Base-by-base conservation (phyloP, 2,113 vertebrate species). In the Spea bombifrons region DNA sequence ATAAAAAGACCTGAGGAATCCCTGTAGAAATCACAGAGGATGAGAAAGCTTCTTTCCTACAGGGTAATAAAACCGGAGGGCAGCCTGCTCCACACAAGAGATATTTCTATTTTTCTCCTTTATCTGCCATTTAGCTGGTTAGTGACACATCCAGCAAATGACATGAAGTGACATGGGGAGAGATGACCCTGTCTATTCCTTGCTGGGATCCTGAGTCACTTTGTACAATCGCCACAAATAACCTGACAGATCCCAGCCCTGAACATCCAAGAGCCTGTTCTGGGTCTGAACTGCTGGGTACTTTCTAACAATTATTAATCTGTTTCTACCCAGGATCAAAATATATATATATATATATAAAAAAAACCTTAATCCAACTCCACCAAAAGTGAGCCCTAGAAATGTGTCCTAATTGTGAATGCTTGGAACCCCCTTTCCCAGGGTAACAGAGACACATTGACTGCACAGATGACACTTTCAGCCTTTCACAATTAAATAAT, bases 211-310 rank as follows among this genome's bases (percentile, higher is more conserved):
- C 78, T 53, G 46, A 67, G 50, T 67, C 71, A 66, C 78, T 80
- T 73, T 80, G 78, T 80, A 74, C 71, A 66, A 43, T 73, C 49
- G 78, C 64, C 64, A 80, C 71, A 80, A 80, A 80, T 80, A 80
- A 80, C 46, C 78, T 73, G 71, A 80, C 53, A 80, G 71, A 80
- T 80, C 71, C 77, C 71, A 79, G 70, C 15, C 70, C 52, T 66
- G 63, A 55, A 55, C 69, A 78, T 78, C 76, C 69, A 78, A 78
- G 12, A 13, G 55, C 4, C 30, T 47, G 30, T 46, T 55, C 49
- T 72, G 12, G 69, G 70, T 72, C 70, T 73, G 69, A 79, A 72
- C 68, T 73, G 70, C 69, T 13, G 17, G 76, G 3, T 72, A 61
- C 63, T 72, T 46, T 78, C 4, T 78, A 68, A 73, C 71, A 80